Percentiles rank a stretch among this genome's conserved stretches.
Conservation (phyloP, 2,797 vertebrate genomes). For the Protosalanx chinensis region DNA sequence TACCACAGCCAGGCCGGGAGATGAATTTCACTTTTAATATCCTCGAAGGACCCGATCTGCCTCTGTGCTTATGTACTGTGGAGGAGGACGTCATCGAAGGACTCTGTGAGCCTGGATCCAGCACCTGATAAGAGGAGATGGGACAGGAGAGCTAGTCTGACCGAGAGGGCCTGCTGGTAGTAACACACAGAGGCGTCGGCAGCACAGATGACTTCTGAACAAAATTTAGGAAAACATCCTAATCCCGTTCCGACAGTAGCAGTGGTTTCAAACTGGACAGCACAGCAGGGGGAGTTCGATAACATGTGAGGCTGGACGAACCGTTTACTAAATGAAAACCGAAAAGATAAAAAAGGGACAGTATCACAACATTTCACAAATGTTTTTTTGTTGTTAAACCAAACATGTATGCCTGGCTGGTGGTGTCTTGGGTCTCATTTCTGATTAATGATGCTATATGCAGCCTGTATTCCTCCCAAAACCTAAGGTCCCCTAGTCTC, state of each 20-base stretch:
- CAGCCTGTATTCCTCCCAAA: constrained; percentile 54
- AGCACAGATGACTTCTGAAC: not conserved
- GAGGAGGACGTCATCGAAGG: constrained; percentile 62
- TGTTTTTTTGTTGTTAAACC: not conserved
- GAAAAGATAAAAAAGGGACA: not conserved
- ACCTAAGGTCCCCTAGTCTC: constrained; percentile 41
- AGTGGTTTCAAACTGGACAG: not conserved
- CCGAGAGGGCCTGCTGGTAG: constrained; percentile 53
- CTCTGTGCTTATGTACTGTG: constrained; percentile 31
- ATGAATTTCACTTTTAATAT: constrained; percentile 72
- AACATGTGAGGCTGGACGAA: not conserved
- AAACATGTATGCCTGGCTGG: not conserved
- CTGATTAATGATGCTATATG: constrained; percentile 47
- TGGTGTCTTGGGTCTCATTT: constrained; percentile 38
- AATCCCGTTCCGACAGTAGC: not conserved
- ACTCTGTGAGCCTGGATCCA: constrained; percentile 48
- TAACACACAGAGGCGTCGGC: constrained; percentile 35
- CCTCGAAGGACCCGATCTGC: constrained; percentile 46
- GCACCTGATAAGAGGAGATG: constrained; percentile 58
- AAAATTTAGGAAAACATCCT: too few species aligned
- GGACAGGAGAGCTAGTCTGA: constrained; percentile 5
- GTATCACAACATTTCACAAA: not conserved
- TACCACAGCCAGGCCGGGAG: constrained; percentile 43
- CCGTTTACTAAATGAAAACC: not conserved
- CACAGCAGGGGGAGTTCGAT: not conserved